Evolutionary conservation across 2,797 vertebrate genomes (phyloP).

Genomic region (Hapalemur alaotrensis): DNA sequence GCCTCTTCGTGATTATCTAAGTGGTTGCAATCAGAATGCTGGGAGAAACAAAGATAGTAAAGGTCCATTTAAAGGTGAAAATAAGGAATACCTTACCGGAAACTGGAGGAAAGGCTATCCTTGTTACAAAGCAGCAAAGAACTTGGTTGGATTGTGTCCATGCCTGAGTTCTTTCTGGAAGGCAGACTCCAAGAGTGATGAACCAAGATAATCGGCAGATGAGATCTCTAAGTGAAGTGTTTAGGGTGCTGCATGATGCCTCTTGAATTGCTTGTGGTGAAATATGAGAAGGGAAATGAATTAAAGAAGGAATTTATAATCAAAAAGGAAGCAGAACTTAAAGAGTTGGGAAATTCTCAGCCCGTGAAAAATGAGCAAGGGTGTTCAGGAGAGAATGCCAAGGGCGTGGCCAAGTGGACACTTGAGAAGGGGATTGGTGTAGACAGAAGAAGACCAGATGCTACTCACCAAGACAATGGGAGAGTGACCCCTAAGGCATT

Average conservation of each 20-base stretch:
- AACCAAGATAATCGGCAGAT: neutral
- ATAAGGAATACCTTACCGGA: neutral
- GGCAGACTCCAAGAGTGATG: neutral
- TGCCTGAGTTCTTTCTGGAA: neutral
- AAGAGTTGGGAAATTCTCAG: neutral
- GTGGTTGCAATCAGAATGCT: neutral
- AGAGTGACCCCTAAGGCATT: neutral
- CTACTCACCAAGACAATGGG: neutral
- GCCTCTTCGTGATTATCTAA: neutral
- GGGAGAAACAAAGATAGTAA: neutral
- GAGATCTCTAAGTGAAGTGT: neutral
- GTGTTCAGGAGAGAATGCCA: neutral
- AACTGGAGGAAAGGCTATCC: neutral
- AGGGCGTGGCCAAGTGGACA: neutral
- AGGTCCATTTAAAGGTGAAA: neutral
- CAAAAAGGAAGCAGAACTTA: neutral
- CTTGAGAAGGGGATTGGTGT: neutral
- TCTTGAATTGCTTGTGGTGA: neutral
- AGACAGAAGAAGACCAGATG: neutral
- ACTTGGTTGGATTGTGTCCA: neutral
- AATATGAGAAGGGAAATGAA: neutral
- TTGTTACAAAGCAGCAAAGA: neutral
- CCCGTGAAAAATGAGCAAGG: neutral
- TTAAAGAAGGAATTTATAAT: neutral
- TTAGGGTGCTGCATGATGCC: neutral